A percentile compares a stretch with the other conserved stretches of the same genome.
phyloP scores from a whole-genome alignment of 2,113 vertebrate species.

The Cynopterus brachyotis region DNA sequence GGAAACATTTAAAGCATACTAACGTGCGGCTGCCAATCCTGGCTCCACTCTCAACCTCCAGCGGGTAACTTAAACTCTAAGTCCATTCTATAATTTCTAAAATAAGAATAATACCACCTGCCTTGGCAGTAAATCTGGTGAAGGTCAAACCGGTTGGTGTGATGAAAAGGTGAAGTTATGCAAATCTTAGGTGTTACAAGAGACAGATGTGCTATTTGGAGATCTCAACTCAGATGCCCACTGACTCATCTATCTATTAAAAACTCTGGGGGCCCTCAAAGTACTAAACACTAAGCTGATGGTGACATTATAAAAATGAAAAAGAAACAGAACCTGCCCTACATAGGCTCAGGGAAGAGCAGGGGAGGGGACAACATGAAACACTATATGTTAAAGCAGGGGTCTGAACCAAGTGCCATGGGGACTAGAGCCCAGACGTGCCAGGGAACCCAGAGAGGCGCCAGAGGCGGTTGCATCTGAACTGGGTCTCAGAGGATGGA shows the following conservation, averaged over 20 bases:
- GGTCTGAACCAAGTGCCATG: fast-evolving
- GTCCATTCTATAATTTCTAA: constrained; percentile 53
- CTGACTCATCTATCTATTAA: constrained; percentile 46
- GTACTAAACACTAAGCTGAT: neutral
- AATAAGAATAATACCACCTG: constrained; percentile 50
- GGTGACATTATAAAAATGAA: neutral
- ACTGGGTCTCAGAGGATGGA: neutral
- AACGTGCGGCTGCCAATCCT: neutral
- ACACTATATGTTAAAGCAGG: neutral
- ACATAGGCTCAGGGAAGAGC: neutral
- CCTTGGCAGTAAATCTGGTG: constrained; percentile 12
- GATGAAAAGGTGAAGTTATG: constrained; percentile 1
- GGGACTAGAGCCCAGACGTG: neutral
- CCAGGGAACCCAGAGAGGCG: neutral
- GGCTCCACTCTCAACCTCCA: neutral
- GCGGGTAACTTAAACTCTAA: constrained; percentile 29
- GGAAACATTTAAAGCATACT: neutral
- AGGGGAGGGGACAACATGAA: fast-evolving
- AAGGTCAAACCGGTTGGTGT: constrained; percentile 6
- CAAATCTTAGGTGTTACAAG: neutral
- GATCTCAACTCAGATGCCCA: constrained; percentile 23
- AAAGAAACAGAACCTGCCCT: neutral
- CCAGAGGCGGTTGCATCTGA: neutral
- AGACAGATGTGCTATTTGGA: neutral
- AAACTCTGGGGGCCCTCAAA: neutral